Evolutionary conservation across 2,888 invertebrate genomes (phyloP).

Genomic region (Zhengitettix transpicula): DNA sequence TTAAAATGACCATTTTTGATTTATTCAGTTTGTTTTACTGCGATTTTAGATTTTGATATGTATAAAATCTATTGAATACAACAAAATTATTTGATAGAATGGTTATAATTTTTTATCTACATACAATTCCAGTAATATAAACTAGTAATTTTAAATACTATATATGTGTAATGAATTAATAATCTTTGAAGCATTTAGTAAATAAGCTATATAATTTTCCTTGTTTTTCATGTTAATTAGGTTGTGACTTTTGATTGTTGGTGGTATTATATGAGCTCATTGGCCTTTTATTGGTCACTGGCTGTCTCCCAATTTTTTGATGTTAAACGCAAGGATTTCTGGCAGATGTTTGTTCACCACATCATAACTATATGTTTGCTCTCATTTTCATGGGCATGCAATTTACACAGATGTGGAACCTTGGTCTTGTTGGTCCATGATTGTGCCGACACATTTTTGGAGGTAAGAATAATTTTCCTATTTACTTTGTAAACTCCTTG

Average conservation of each 20-base stretch:
- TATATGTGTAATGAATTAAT: too few species aligned
- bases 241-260: conserved; percentile 66
- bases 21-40: too few species aligned
- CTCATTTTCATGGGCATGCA: conserved; percentile 88
- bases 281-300: conserved; percentile 90
- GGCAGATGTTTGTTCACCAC: conserved; percentile 98
- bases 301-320: conserved; percentile 88
- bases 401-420: conserved; percentile 80
- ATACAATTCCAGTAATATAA: too few species aligned
- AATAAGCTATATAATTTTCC: too few species aligned
- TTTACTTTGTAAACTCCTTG: too few species aligned
- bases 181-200: too few species aligned
- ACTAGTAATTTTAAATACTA: too few species aligned
- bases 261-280: conserved; percentile 95
- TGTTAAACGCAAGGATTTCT: conserved; percentile 84
- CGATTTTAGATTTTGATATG: too few species aligned
- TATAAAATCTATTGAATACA: too few species aligned
- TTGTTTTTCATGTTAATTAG: conserved; percentile 27
- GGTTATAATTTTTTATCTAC: too few species aligned
- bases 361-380: conserved; percentile 81
- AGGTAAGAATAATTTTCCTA: conserved; percentile 33
- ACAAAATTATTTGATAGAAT: too few species aligned
- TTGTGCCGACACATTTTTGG: conserved; percentile 77
- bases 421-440: conserved; percentile 77
- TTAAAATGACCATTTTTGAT: too few species aligned